phyloP scores from a whole-genome alignment of 92 coral and sea anemone genomes.

The Bergia sp. region DNA sequence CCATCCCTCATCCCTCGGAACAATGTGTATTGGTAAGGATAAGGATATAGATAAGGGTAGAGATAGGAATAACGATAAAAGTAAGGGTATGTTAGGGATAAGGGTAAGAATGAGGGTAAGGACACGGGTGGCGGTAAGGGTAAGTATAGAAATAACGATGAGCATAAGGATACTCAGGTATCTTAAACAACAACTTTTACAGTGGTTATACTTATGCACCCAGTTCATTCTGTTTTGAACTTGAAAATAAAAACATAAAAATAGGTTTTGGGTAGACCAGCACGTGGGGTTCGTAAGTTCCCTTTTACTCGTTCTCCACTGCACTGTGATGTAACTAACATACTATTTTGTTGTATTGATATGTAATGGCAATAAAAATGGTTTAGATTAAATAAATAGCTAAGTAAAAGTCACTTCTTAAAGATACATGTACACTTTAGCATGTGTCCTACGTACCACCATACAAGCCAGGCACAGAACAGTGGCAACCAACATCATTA shows the following conservation, averaged over 20 bases:
- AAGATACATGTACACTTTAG: background rate
- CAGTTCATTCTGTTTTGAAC: no score
- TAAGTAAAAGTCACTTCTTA: background rate
- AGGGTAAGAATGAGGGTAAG: background rate
- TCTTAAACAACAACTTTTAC: no score
- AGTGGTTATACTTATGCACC: no score
- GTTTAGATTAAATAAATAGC: background rate
- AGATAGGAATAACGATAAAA: background rate
- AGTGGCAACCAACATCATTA: slow-evolving; percentile 70
- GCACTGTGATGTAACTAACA: no score
- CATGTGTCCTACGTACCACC: slow-evolving; percentile 65
- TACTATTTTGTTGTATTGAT: no score
- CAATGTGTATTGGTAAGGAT: no score
- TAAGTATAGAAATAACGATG: background rate
- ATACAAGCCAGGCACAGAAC: slow-evolving; percentile 78
- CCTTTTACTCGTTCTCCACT: no score
- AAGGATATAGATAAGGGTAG: background rate
- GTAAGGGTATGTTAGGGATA: background rate
- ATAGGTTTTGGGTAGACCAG: no score
- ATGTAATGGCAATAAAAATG: no score
- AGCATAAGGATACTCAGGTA: background rate
- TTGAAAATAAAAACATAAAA: background rate
- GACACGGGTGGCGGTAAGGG: background rate
- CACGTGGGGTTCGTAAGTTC: no score
- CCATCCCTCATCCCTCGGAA: no score